Conservation (phyloP, 2,797 vertebrate species). For the Melanotaenia pygmaea region DNA sequence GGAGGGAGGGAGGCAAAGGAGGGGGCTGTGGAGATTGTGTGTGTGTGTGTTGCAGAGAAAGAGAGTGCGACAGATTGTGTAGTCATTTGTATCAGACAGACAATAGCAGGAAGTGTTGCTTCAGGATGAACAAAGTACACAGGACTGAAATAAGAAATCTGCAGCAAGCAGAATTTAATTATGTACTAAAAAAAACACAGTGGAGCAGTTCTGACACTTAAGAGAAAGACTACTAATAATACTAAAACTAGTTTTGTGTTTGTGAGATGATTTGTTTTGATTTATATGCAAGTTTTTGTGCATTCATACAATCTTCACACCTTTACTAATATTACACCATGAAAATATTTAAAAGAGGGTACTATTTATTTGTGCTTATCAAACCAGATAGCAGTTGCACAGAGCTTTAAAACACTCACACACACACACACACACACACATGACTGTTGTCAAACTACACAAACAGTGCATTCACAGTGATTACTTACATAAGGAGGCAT, state of each 20-base stretch:
- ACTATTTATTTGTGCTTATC: constrained; percentile 7
- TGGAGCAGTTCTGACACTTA: background rate
- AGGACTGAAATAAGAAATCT: constrained; percentile 50
- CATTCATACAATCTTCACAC: background rate
- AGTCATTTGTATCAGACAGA: constrained; percentile 57
- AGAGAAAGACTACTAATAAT: background rate
- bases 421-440: background rate
- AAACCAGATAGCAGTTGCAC: constrained; percentile 18
- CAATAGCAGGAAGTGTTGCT: constrained; percentile 81
- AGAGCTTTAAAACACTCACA: too few relatives aligned
- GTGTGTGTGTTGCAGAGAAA: constrained; percentile 27
- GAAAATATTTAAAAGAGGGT: background rate
- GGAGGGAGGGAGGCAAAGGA: constrained; percentile 27
- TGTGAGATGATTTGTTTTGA: background rate
- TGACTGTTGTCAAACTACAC: constrained; percentile 45
- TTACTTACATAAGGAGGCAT: constrained; percentile 53
- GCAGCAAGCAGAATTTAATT: constrained; percentile 8
- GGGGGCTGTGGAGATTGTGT: constrained; percentile 19
- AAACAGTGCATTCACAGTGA: constrained; percentile 55
- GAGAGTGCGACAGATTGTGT: constrained; percentile 49
- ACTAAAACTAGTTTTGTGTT: background rate
- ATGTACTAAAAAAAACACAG: constrained; percentile 11
- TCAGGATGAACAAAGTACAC: constrained; percentile 64
- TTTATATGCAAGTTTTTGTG: background rate
- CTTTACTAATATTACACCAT: background rate